Percentiles rank a stretch among this genome's conserved stretches.
Evolutionary conservation across 2,113 vertebrate species (phyloP).

Genomic region (Engystomops pustulosus): DNA sequence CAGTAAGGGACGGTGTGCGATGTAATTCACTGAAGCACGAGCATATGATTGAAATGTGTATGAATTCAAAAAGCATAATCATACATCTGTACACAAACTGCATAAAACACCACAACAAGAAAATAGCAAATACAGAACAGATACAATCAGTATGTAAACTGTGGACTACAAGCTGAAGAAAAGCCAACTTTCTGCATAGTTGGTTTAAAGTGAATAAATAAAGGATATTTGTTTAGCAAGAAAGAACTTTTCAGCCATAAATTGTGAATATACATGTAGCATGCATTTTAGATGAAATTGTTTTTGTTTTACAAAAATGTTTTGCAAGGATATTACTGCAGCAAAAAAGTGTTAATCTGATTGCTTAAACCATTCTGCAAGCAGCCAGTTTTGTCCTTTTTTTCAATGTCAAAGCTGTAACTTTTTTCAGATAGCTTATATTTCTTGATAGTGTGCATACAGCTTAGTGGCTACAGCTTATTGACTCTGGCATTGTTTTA

Average conservation of each 20-base stretch:
- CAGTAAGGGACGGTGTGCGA: neutral
- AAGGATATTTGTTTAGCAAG: neutral
- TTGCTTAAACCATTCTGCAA: too few relatives aligned
- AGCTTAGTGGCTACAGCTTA: too few relatives aligned
- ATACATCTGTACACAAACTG: constrained; percentile 30
- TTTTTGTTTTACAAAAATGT: neutral
- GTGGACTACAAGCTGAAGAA: neutral
- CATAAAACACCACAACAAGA: constrained; percentile 23
- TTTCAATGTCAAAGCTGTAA: too few relatives aligned
- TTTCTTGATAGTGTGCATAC: too few relatives aligned
- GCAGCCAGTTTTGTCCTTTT: too few relatives aligned
- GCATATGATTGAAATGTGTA: constrained; percentile 32
- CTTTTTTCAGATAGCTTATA: too few relatives aligned
- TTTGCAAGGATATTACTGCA: neutral
- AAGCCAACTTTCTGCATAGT: neutral
- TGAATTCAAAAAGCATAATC: constrained; percentile 14
- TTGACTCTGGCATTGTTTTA: too few relatives aligned
- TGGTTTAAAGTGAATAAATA: neutral
- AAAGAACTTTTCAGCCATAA: neutral
- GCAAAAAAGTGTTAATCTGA: too few relatives aligned
- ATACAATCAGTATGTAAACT: constrained; percentile 21
- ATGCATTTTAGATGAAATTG: neutral
- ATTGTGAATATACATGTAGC: neutral
- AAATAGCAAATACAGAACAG: constrained; percentile 22
- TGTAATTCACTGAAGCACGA: constrained; percentile 40